A percentile compares a stretch with the other conserved stretches of the same genome.
Evolutionary conservation across 1,140 invertebrate species (phyloP).

Genomic region (Habropoda laboriosa): DNA sequence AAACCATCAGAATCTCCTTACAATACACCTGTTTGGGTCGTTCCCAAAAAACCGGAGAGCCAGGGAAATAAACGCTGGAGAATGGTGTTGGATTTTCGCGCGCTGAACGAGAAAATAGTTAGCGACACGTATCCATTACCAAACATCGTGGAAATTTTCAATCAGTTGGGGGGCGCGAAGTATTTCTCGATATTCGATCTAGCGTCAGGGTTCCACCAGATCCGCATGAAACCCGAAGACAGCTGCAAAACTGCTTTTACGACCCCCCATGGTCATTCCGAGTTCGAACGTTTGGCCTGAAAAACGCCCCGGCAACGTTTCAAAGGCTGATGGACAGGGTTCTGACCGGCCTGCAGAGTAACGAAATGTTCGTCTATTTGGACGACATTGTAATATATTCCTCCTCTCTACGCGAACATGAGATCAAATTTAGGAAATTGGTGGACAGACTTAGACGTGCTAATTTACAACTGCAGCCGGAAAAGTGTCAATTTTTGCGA

Average conservation of each 20-base stretch:
- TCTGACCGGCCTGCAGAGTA: background rate
- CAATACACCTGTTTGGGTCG: too few relatives aligned
- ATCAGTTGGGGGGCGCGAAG: background rate
- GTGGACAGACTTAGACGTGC: background rate
- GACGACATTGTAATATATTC: slow-evolving; percentile 3
- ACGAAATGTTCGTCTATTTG: background rate
- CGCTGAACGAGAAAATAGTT: too few relatives aligned
- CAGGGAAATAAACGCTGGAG: too few relatives aligned
- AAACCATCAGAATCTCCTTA: too few relatives aligned
- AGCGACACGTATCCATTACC: too few relatives aligned
- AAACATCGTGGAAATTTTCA: too few relatives aligned
- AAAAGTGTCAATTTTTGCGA: background rate
- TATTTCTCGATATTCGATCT: background rate
- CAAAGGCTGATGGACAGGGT: background rate
- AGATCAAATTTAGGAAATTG: background rate
- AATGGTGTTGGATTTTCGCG: too few relatives aligned
- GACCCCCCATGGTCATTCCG: too few relatives aligned
- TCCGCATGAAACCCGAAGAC: background rate
- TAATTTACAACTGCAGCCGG: background rate
- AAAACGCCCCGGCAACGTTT: background rate
- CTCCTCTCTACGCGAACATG: background rate
- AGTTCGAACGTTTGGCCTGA: background rate
- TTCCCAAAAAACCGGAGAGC: too few relatives aligned
- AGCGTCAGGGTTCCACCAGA: background rate
- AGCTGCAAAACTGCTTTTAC: background rate